phyloP scores from a whole-genome alignment of 2,888 invertebrate genomes.

The Aquatica leii region DNA sequence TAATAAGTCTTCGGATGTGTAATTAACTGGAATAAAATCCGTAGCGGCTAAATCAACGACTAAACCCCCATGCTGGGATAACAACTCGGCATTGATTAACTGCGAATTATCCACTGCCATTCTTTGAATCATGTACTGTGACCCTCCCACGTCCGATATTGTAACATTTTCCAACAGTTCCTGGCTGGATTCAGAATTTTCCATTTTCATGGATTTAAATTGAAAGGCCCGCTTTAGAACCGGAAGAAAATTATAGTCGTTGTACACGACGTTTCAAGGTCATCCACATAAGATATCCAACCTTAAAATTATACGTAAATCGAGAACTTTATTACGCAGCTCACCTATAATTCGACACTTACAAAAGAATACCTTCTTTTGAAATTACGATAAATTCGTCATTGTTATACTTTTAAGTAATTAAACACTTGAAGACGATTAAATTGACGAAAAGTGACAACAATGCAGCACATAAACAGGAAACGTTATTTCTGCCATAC shows the following conservation, averaged over 20 bases:
- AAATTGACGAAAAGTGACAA: constrained; percentile 60
- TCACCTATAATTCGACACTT: constrained; percentile 14
- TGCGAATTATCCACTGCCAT: constrained; percentile 57
- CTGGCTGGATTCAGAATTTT: constrained; percentile 44
- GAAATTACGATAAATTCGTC: constrained; percentile 12
- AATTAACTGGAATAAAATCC: constrained; percentile 59
- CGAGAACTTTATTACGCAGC: background rate
- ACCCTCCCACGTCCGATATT: constrained; percentile 52
- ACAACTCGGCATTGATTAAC: constrained; percentile 55
- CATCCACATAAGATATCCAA: constrained; percentile 39
- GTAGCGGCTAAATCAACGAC: constrained; percentile 59
- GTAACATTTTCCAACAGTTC: constrained; percentile 52
- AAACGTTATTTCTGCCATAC: constrained; percentile 13
- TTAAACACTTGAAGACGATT: constrained; percentile 23
- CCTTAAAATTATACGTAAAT: constrained; percentile 8
- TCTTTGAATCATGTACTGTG: constrained; percentile 58
- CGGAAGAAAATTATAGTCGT: constrained; percentile 48
- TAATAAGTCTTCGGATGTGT: constrained; percentile 58
- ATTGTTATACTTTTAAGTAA: constrained; percentile 32
- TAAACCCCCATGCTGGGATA: constrained; percentile 58
- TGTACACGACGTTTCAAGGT: constrained; percentile 60
- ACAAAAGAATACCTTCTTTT: background rate
- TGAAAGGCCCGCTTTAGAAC: constrained; percentile 15
- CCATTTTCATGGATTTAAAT: constrained; percentile 45
- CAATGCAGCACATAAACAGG: constrained; percentile 53